These are phyloP conservation scores for Brachyptera risi DNA, from an alignment of 2,888 invertebrate species.

Conservation along the genomic window DNA sequence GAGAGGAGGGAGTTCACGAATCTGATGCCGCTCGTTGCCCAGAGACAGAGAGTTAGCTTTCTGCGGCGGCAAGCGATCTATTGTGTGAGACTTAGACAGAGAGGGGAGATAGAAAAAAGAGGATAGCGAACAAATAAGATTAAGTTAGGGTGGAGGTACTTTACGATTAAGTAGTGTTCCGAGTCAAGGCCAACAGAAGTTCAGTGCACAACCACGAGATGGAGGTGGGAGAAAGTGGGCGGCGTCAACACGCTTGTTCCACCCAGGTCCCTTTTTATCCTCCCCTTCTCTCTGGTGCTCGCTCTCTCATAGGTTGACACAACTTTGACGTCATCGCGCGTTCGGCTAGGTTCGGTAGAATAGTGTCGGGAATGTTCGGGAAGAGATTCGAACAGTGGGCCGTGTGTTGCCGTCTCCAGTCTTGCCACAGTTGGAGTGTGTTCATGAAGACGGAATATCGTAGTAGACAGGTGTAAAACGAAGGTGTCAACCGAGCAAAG, in stretches of 20 bases:
- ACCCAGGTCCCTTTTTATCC: slow-evolving; percentile 28
- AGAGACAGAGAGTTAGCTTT: background rate
- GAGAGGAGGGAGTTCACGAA: too few species aligned
- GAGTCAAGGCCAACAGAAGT: slow-evolving; percentile 30
- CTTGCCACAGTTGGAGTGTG: slow-evolving; percentile 31
- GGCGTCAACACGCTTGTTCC: slow-evolving; percentile 21
- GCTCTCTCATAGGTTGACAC: slow-evolving; percentile 25
- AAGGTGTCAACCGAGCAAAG: background rate
- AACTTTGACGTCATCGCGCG: slow-evolving; percentile 27
- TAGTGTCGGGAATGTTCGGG: slow-evolving; percentile 26
- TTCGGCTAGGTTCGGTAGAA: too few species aligned
- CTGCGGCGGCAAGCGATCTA: background rate
- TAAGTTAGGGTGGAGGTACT: slow-evolving; percentile 22
- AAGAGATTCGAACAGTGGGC: slow-evolving; percentile 15
- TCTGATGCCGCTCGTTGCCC: too few species aligned
- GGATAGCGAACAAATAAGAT: slow-evolving; percentile 24
- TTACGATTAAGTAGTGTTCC: slow-evolving; percentile 18
- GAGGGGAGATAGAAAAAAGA: slow-evolving; percentile 23
- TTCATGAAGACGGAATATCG: background rate
- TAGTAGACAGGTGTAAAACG: slow-evolving; percentile 1
- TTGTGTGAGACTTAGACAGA: background rate
- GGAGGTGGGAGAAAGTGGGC: slow-evolving; percentile 18
- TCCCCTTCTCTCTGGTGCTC: slow-evolving; percentile 27
- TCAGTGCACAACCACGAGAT: slow-evolving; percentile 26
- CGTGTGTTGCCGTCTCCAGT: slow-evolving; percentile 31